Conservation (phyloP, 2,113 vertebrate genomes). For the Scatophagus argus region DNA sequence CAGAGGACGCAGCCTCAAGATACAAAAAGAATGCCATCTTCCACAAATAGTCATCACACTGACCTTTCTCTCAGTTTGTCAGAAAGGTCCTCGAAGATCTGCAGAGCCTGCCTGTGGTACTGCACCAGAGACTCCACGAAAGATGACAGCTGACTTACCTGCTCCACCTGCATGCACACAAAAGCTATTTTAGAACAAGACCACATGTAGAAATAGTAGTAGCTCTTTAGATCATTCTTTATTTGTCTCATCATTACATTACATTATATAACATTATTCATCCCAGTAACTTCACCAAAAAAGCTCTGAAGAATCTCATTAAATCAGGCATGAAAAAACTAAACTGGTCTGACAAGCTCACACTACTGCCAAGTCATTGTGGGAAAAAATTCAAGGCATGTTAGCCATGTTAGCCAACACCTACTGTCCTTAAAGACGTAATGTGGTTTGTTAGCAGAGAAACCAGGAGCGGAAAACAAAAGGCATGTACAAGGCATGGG, state of each 20-base stretch:
- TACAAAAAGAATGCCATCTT: conserved; percentile 8
- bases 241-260: background rate
- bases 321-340: conserved; percentile 13
- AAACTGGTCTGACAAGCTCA: conserved; percentile 60
- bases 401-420: conserved; percentile 4
- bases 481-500: background rate
- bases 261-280: background rate
- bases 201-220: background rate
- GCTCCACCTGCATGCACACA: conserved; percentile 88
- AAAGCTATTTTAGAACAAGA: conserved; percentile 4
- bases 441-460: background rate
- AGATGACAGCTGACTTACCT: conserved; percentile 94
- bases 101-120: conserved; percentile 90
- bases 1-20: conserved; percentile 39
- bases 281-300: background rate
- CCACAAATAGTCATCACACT: conserved; percentile 54
- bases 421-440: background rate
- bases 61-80: conserved; percentile 89
- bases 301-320: background rate
- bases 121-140: conserved; percentile 95
- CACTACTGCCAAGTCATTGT: conserved; percentile 12
- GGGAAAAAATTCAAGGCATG: background rate
- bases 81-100: conserved; percentile 91
- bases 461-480: background rate
- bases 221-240: background rate